phyloP scores from a whole-genome alignment of 2,113 vertebrate species.

The Tursiops truncatus region DNA sequence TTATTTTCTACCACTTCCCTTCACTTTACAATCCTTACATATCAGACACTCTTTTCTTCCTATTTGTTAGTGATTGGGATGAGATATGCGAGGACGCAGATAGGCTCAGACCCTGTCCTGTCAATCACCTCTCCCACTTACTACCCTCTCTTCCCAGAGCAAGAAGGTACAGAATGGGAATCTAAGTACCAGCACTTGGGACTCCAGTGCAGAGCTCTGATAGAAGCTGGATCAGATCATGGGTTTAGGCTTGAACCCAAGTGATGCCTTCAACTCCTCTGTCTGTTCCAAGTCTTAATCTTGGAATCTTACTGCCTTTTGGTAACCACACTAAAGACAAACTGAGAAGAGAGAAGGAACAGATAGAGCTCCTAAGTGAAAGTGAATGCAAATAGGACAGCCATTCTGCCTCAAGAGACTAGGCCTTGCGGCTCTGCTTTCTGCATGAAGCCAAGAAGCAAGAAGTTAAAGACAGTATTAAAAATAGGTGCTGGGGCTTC shows the following conservation, averaged over 20 bases:
- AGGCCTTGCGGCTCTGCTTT: neutral
- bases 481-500: neutral
- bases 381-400: too few relatives aligned
- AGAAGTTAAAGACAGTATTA: neutral
- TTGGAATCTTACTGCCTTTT: neutral
- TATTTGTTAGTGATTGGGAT: neutral
- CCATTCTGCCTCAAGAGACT: neutral
- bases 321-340: neutral
- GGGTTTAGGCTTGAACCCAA: neutral
- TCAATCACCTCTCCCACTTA: neutral
- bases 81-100: neutral
- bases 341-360: neutral
- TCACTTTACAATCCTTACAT: neutral
- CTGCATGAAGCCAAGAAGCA: neutral
- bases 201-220: neutral
- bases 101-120: neutral
- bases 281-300: neutral
- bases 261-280: neutral
- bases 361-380: neutral
- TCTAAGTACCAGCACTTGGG: neutral
- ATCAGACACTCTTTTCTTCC: neutral
- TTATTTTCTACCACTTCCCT: neutral
- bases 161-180: neutral
- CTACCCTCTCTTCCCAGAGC: neutral
- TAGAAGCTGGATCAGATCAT: neutral